Evolutionary conservation across 2,113 vertebrate genomes (phyloP).

Genomic region (Thinocorus orbignyianus): DNA sequence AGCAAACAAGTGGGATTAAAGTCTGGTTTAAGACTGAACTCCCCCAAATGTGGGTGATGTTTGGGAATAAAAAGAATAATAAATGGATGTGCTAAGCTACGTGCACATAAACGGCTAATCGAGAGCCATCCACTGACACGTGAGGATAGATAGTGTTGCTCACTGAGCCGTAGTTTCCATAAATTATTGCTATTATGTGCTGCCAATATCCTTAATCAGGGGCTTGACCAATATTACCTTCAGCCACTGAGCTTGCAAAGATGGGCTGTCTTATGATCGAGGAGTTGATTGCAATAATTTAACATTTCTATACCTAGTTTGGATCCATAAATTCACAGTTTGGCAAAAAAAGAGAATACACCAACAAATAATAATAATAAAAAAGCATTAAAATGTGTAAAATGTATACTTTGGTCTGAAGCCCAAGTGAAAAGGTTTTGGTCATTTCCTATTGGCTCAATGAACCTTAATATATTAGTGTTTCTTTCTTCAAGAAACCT

Average conservation of each 20-base stretch:
- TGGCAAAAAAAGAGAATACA: not conserved
- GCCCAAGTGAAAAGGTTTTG: not conserved
- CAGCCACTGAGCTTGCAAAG: not conserved
- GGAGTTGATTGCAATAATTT: not conserved
- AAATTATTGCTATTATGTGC: not conserved
- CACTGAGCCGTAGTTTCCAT: not conserved
- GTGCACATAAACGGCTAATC: not conserved
- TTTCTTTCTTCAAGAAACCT: not conserved
- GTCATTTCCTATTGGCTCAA: not conserved
- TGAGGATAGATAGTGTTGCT: not conserved
- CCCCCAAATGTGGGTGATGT: rapidly evolving
- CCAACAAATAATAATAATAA: not conserved
- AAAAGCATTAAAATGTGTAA: not conserved
- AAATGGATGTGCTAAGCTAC: not conserved
- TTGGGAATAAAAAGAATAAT: not conserved
- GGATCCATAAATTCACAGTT: not conserved
- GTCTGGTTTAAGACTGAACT: not conserved
- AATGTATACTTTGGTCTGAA: not conserved
- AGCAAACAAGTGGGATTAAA: too few species aligned
- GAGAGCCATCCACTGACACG: not conserved
- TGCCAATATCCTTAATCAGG: not conserved
- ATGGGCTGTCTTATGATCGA: not conserved
- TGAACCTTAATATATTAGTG: not conserved
- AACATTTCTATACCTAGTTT: not conserved
- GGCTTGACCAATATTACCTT: not conserved